These are phyloP conservation scores for Danio jaintianensis DNA, from an alignment of 2,797 vertebrate species.

Conservation along the genomic window DNA sequence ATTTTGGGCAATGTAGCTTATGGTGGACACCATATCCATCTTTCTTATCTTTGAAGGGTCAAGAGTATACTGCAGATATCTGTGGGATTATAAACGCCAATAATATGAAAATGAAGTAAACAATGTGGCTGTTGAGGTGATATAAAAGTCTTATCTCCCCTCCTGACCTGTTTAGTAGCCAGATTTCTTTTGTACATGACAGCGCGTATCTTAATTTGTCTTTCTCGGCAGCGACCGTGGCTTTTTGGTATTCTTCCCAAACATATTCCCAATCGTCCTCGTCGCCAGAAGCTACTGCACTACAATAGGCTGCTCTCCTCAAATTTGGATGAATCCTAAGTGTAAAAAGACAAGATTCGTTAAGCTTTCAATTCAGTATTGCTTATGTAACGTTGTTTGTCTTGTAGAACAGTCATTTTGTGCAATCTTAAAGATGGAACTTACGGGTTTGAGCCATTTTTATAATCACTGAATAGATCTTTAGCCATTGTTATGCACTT, in stretches of 20 bases:
- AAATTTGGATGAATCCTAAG: conserved; percentile 86
- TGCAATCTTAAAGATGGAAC: conserved; percentile 5
- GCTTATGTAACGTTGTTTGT: not conserved
- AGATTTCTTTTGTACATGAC: conserved; percentile 84
- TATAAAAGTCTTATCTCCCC: not conserved
- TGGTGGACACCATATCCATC: conserved; percentile 80
- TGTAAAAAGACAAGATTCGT: not conserved
- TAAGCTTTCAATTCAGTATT: not conserved
- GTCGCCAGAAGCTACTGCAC: conserved; percentile 81
- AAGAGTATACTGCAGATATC: conserved; percentile 87
- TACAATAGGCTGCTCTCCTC: conserved; percentile 87
- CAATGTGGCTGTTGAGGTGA: not conserved
- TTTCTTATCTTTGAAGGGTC: conserved; percentile 82
- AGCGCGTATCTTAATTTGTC: conserved; percentile 83
- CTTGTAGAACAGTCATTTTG: not conserved
- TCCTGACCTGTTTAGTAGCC: conserved; percentile 89
- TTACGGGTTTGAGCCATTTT: conserved; percentile 38
- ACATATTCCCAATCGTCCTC: conserved; percentile 85
- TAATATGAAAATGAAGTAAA: not conserved
- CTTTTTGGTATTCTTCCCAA: conserved; percentile 75
- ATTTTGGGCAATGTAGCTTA: conserved; percentile 81
- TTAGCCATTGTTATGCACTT: conserved; percentile 69
- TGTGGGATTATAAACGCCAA: conserved; percentile 61
- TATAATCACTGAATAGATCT: conserved; percentile 68
- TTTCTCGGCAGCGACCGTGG: conserved; percentile 76